Conservation (phyloP, 1,140 invertebrate species). For the Leptinotarsa lineolata region DNA sequence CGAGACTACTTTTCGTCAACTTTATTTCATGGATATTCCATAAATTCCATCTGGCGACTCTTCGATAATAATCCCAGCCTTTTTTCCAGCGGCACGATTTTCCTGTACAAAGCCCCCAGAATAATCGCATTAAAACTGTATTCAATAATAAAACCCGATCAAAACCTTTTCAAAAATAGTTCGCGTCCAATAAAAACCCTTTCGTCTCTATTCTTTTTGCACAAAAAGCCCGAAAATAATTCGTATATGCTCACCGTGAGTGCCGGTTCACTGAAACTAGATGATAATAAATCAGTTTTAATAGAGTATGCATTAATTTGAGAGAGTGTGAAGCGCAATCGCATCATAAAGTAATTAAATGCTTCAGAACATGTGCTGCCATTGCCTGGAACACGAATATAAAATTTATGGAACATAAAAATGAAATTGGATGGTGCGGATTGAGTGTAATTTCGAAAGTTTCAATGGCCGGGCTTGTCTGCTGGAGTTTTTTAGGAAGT, state of each 20-base stretch:
- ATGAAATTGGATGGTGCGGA: constrained; percentile 2
- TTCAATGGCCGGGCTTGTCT: background rate
- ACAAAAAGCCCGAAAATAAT: background rate
- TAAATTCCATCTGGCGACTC: background rate
- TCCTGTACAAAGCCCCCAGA: background rate
- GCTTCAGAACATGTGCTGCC: background rate
- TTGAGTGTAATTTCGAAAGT: constrained; percentile 5
- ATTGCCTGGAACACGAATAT: background rate
- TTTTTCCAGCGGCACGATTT: background rate
- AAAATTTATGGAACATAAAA: constrained; percentile 9
- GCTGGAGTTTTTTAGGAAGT: background rate
- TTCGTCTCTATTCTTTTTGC: background rate
- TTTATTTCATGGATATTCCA: too few species aligned
- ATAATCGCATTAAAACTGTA: background rate
- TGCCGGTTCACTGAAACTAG: background rate
- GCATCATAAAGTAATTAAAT: constrained; percentile 2
- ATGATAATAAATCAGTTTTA: background rate
- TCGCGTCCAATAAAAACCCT: background rate
- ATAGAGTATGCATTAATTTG: too few species aligned
- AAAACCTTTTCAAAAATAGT: background rate
- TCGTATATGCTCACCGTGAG: background rate
- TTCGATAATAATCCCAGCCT: background rate
- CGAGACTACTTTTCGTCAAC: too few species aligned
- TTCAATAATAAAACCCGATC: background rate
- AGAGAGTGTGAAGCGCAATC: constrained; percentile 2